Conservation (phyloP, 2,113 vertebrate genomes). For the Albula glossodonta region DNA sequence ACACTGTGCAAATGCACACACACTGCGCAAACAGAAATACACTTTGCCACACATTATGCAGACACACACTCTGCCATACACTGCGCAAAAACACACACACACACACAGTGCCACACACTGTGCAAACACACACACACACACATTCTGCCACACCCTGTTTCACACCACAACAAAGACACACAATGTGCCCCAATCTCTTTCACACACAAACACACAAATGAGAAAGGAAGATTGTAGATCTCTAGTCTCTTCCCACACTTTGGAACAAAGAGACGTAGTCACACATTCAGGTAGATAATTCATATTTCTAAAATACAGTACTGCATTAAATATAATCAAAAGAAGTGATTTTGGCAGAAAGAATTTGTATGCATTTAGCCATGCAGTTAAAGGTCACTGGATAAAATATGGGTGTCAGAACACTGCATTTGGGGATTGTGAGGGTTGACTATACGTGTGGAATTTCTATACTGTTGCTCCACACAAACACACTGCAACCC, state of each 20-base stretch:
- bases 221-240: too few relatives aligned
- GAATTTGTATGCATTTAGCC: not conserved
- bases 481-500: too few relatives aligned
- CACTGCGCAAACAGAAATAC: not conserved
- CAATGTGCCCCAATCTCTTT: constrained; percentile 13
- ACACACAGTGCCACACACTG: not conserved
- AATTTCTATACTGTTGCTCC: too few relatives aligned
- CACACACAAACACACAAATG: constrained; percentile 13
- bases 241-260: not conserved
- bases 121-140: constrained; percentile 16
- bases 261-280: constrained; percentile 15
- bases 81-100: not conserved
- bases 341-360: not conserved
- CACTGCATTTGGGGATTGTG: too few relatives aligned
- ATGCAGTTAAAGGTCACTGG: too few relatives aligned
- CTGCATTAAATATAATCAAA: not conserved
- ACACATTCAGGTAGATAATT: not conserved
- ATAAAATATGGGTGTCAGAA: too few relatives aligned
- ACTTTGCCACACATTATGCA: not conserved
- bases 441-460: too few relatives aligned
- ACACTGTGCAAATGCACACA: constrained; percentile 1
- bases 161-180: constrained; percentile 20
- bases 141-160: constrained; percentile 10
- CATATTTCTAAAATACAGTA: too few relatives aligned
- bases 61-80: not conserved